phyloP scores from a whole-genome alignment of 2,888 invertebrate genomes.

The Deilephila porcellus region DNA sequence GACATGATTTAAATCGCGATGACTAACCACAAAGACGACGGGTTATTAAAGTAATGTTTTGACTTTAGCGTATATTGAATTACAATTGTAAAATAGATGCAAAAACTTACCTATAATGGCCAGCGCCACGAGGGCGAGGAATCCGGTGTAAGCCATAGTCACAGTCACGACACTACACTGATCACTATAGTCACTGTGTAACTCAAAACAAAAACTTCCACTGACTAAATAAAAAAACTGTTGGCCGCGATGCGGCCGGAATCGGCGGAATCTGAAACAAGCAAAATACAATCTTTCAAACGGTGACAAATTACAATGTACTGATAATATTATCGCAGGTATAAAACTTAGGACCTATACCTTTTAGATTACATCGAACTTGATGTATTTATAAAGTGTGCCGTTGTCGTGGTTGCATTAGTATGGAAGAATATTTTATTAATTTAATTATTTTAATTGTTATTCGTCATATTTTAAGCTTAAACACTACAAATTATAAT shows the following conservation, averaged over 20 bases:
- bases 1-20: too few species aligned
- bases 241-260: conserved; percentile 78
- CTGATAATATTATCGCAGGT: not conserved
- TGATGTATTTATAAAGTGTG: not conserved
- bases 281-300: conserved; percentile 29
- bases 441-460: too few species aligned
- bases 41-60: too few species aligned
- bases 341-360: not conserved
- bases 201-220: conserved; percentile 55
- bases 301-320: not conserved
- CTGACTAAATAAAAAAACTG: conserved; percentile 55
- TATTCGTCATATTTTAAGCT: too few species aligned
- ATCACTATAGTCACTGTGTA: conserved; percentile 66
- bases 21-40: too few species aligned
- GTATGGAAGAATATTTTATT: too few species aligned
- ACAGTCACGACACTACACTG: conserved; percentile 75
- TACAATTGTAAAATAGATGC: conserved; percentile 3
- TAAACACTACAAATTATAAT: too few species aligned
- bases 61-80: not conserved
- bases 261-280: conserved; percentile 79
- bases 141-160: conserved; percentile 69
- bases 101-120: conserved; percentile 70
- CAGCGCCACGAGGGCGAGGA: conserved; percentile 77
- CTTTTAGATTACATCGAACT: not conserved
- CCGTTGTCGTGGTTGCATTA: too few species aligned